Base-by-base conservation (phyloP, 2,888 invertebrate species). In the Tineola bisselliella region DNA sequence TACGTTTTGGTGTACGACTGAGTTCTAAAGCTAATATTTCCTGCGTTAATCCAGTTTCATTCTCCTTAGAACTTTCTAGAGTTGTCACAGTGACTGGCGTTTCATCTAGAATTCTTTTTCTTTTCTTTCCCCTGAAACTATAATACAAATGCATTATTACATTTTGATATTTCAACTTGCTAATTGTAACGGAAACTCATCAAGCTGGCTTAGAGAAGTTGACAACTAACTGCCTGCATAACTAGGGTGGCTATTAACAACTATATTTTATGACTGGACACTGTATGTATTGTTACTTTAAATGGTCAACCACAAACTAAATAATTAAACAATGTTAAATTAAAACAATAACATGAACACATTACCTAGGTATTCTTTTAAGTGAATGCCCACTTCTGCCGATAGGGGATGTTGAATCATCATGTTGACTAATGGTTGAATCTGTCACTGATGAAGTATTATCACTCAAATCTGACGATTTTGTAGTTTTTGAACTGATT, bases 11-110 rank as follows among this genome's bases (percentile, higher is more conserved):
- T 11, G 92, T 92, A 66, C 91, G 90, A 60, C 88, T 90, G 13
- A 92, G 87, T 64, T 91, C 92, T 62, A 92, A 72, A 0, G 90
- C 88, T 75, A 90, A 88, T 44, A 92, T 92, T 73, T 93, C 93
- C 68, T 92, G 91, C 1, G 93, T 93, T 1, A 92, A 80, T 0
- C 93, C 92, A 52, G 91, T 91, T 68, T 88, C 88, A 62, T 87
- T 86, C 62, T 73, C 78, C 61, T 86, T 87, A 0, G 78, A 81
- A 59, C 83, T 83, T 0, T 71, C 67, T 11, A 86, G 70, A 63
- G 81, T 82, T 3, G 78, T 79, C 1, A 86, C 80, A 33, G 84
- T 82, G 1, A 84, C 84, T 0, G 87, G 84, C 6, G 82, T 84
- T 31, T 84, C 84, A 38, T 87, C 88, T 57, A 90, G 68, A 71